phyloP scores from a whole-genome alignment of 2,888 invertebrate species.

The Agriopis aurantiaria region DNA sequence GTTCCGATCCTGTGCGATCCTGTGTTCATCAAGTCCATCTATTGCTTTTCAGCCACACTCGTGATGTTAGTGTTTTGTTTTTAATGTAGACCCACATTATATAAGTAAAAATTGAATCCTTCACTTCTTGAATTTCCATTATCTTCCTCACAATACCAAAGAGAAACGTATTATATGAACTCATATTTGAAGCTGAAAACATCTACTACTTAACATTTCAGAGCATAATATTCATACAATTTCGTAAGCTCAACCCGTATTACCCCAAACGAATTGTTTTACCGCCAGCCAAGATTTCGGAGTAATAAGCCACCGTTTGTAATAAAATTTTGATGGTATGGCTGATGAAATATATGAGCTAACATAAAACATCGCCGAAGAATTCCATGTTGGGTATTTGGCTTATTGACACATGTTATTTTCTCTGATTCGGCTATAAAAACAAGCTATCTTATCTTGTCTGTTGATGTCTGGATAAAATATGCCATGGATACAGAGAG shows the following conservation, averaged over 20 bases:
- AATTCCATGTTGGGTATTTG: constrained; percentile 60
- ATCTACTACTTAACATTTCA: constrained; percentile 33
- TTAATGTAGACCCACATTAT: too few relatives aligned
- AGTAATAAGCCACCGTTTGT: constrained; percentile 52
- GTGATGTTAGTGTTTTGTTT: too few relatives aligned
- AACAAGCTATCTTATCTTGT: constrained; percentile 70
- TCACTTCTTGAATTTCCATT: not conserved
- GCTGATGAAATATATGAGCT: constrained; percentile 59
- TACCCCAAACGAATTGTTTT: constrained; percentile 38
- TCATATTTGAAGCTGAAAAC: constrained; percentile 4
- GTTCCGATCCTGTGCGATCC: too few relatives aligned
- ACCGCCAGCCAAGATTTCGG: constrained; percentile 39
- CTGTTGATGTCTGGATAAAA: constrained; percentile 66
- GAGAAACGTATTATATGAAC: constrained; percentile 1
- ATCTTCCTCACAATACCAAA: not conserved
- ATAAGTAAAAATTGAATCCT: too few relatives aligned
- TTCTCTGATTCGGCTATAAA: constrained; percentile 72
- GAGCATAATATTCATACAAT: constrained; percentile 24
- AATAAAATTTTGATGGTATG: constrained; percentile 71
- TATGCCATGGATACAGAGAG: constrained; percentile 49
- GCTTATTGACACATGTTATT: constrained; percentile 78
- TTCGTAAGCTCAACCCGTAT: constrained; percentile 25
- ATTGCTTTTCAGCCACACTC: too few relatives aligned
- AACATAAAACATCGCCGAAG: constrained; percentile 67
- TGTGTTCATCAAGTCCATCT: too few relatives aligned